phyloP scores from a whole-genome alignment of 2,888 invertebrate species.

The Scelioninae gen. 1 region DNA sequence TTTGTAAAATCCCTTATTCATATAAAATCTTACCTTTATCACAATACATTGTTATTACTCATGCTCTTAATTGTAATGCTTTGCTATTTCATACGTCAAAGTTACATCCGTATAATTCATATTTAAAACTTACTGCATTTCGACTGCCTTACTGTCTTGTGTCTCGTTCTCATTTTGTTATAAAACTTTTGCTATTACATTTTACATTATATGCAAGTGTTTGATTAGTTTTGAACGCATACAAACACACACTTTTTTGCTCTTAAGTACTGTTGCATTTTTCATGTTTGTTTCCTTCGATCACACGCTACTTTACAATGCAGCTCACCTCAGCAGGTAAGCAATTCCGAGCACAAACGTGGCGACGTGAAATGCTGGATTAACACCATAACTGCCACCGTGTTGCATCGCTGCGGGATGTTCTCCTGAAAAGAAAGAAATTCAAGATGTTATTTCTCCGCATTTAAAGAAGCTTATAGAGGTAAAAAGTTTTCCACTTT shows the following conservation, averaged over 20 bases:
- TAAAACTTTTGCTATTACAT: constrained; percentile 69
- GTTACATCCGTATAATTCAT: constrained; percentile 33
- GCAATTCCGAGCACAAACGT: constrained; percentile 79
- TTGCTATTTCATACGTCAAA: constrained; percentile 38
- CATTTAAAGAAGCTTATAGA: background rate
- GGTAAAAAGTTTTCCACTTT: too few relatives aligned
- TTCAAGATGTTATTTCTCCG: constrained; percentile 1
- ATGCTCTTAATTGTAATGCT: constrained; percentile 32
- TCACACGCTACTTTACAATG: constrained; percentile 63
- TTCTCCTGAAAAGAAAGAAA: constrained; percentile 87
- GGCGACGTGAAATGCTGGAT: constrained; percentile 80
- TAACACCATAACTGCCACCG: constrained; percentile 80
- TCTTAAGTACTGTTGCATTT: constrained; percentile 37
- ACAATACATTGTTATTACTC: constrained; percentile 40
- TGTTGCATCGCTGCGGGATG: constrained; percentile 94
- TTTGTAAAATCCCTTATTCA: constrained; percentile 25
- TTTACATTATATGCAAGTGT: constrained; percentile 61
- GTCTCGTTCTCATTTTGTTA: constrained; percentile 31
- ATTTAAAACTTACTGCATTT: constrained; percentile 14
- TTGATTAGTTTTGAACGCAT: constrained; percentile 54
- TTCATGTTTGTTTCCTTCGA: constrained; percentile 44
- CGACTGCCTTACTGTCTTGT: constrained; percentile 12
- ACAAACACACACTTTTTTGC: constrained; percentile 54
- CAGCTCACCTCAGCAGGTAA: constrained; percentile 83
- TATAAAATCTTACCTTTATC: constrained; percentile 34